phyloP scores from a whole-genome alignment of 2,113 vertebrate species.

The Pavo muticus region DNA sequence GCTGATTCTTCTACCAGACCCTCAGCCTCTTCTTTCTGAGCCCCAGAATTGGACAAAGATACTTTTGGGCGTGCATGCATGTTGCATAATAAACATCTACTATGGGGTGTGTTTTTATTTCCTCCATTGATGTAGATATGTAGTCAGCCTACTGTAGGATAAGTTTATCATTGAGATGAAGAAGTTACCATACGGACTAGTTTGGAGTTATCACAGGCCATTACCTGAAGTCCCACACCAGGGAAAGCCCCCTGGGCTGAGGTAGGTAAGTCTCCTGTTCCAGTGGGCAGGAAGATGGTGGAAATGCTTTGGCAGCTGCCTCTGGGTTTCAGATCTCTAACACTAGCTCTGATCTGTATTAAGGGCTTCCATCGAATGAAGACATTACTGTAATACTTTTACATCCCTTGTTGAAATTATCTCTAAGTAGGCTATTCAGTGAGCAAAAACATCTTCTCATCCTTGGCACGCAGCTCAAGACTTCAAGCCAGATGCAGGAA shows the following conservation, averaged over 20 bases:
- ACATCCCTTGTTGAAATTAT: neutral
- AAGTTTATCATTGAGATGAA: neutral
- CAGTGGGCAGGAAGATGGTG: neutral
- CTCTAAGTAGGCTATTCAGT: neutral
- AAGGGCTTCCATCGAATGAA: neutral
- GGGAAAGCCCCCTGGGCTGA: neutral
- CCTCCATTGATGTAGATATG: neutral
- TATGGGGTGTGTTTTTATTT: neutral
- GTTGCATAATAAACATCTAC: fast-evolving
- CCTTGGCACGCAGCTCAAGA: neutral
- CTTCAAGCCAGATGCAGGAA: neutral
- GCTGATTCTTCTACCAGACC: neutral
- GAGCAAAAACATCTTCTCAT: neutral
- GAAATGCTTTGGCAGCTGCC: neutral
- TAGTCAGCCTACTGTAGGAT: neutral
- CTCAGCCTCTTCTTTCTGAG: neutral
- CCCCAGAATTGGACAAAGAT: neutral
- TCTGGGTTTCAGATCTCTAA: neutral
- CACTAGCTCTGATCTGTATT: fast-evolving
- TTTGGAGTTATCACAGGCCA: neutral
- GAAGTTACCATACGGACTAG: fast-evolving
- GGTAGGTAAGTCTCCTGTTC: neutral
- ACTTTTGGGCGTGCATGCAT: neutral
- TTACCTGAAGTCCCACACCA: neutral
- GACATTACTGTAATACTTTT: neutral